Conservation (phyloP, 2,888 invertebrate genomes). For the Eurytoma californica region DNA sequence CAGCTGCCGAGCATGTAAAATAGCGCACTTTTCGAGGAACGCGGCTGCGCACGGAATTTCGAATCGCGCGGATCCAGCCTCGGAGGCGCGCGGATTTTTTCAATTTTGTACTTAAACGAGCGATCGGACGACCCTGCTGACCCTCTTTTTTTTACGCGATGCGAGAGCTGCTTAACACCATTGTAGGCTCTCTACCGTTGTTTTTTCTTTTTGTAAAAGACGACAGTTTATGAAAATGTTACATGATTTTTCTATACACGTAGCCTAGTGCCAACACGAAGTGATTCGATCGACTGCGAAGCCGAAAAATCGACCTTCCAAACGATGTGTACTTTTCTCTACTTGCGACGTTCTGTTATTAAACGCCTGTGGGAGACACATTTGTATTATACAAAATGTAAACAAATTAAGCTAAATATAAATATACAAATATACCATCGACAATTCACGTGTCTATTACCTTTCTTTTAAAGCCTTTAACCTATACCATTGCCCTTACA, state of each 20-base stretch:
- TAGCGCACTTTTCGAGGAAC: constrained; percentile 8
- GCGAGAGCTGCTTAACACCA: too few relatives aligned
- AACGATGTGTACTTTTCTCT: constrained; percentile 35
- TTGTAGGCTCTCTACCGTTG: too few relatives aligned
- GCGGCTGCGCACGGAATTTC: constrained; percentile 6
- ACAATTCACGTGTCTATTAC: too few relatives aligned
- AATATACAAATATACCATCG: constrained; percentile 45
- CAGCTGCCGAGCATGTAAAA: constrained; percentile 46
- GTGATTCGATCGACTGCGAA: constrained; percentile 7
- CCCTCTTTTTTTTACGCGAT: background rate
- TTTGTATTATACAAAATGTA: constrained; percentile 54
- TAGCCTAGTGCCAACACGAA: constrained; percentile 42
- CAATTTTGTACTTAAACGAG: constrained; percentile 54
- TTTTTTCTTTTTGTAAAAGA: background rate
- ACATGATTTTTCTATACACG: constrained; percentile 45
- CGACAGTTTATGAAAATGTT: constrained; percentile 45
- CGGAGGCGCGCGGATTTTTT: constrained; percentile 26
- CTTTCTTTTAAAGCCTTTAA: too few relatives aligned
- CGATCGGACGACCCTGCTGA: background rate
- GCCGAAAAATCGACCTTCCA: background rate
- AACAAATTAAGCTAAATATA: constrained; percentile 49
- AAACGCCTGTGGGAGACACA: constrained; percentile 25
- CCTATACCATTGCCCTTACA: too few relatives aligned
- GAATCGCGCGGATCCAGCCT: background rate
- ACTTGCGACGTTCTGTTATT: constrained; percentile 39